A percentile compares a stretch with the other conserved stretches of the same genome.
These are phyloP conservation scores for Cossypha dichroa DNA, from an alignment of 2,797 vertebrate genomes.

Conservation along the genomic window DNA sequence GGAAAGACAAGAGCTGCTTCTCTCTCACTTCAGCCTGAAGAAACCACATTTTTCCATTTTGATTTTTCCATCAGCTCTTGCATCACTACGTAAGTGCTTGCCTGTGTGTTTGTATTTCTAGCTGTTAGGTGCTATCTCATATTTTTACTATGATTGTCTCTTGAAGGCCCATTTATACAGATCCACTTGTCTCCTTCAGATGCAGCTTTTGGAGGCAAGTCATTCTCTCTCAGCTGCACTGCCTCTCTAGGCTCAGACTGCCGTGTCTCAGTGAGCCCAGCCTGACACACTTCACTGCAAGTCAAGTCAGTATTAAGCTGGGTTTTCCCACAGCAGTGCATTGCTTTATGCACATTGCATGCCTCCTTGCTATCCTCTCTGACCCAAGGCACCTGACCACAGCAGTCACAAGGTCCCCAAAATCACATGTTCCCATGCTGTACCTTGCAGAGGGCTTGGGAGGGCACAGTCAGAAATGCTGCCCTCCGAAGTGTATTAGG, in stretches of 20 bases:
- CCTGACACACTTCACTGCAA: not conserved
- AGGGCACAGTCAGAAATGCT: accelerated
- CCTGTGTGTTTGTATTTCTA: not conserved
- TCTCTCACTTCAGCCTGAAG: not conserved
- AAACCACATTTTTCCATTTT: not conserved
- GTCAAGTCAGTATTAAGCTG: not conserved
- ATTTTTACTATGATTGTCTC: not conserved
- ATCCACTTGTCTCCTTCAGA: not conserved
- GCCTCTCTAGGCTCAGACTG: not conserved
- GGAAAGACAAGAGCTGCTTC: not conserved
- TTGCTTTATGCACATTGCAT: not conserved
- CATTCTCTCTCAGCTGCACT: not conserved
- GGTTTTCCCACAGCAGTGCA: not conserved
- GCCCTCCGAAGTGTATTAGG: accelerated
- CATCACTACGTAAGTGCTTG: not conserved
- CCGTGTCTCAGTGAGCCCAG: not conserved
- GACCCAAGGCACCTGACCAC: not conserved
- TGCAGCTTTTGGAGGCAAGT: not conserved
- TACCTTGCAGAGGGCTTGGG: not conserved
- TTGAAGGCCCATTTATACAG: not conserved
- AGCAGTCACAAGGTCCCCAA: not conserved
- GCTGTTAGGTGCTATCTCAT: not conserved
- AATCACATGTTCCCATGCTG: not conserved
- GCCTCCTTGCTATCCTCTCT: not conserved
- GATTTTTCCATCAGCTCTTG: not conserved